Percentiles rank a stretch among this genome's conserved stretches.
These are phyloP conservation scores for Rhabdomys dilectus DNA, from an alignment of 2,113 vertebrate species.

Conservation along the genomic window DNA sequence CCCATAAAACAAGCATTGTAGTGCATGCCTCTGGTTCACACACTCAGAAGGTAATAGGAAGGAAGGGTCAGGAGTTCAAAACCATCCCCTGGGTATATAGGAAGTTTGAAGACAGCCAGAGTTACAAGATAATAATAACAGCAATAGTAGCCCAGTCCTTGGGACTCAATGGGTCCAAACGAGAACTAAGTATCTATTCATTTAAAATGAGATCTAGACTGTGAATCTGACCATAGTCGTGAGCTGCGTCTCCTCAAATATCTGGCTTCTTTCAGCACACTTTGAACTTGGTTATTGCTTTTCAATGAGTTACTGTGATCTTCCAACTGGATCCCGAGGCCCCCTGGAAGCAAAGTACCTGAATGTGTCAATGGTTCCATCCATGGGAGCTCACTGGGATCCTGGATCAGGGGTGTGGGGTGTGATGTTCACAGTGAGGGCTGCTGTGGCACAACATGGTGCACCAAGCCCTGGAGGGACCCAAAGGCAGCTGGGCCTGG, in stretches of 20 bases:
- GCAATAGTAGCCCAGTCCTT: neutral
- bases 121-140: no score
- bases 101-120: neutral
- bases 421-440: neutral
- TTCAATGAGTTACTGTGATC: fast-evolving
- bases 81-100: neutral
- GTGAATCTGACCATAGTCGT: fast-evolving
- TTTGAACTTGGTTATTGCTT: fast-evolving
- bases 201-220: neutral
- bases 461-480: neutral
- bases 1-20: neutral
- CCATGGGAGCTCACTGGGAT: neutral
- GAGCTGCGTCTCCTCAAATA: fast-evolving
- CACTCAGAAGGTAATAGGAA: neutral
- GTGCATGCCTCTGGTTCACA: no score
- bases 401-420: fast-evolving
- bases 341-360: neutral
- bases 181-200: neutral
- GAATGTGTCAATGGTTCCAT: neutral
- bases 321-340: neutral
- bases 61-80: neutral
- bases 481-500: no score
- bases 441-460: fast-evolving
- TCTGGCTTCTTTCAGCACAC: neutral
- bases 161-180: neutral